Evolutionary conservation across 2,113 vertebrate species (phyloP), one percentile per base, ranked within the genome.

Genomic region (Dromiciops gliroides): DNA sequence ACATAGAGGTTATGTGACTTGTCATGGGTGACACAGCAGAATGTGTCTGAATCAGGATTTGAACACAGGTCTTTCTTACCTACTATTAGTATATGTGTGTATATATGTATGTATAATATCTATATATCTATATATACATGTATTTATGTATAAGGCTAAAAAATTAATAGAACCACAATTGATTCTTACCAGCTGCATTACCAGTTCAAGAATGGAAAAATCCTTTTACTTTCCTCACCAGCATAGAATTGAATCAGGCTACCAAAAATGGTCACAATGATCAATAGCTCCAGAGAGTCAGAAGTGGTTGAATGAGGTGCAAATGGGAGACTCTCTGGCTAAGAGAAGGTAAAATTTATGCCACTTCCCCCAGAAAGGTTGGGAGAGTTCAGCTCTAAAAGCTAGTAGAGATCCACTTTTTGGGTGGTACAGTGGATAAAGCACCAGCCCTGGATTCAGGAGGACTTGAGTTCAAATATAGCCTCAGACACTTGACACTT

Each of bases 361-460:
- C 19, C 26, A 44, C 37, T n/a, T 96, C 94, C 89, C 95, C 93
- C 12, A 93, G 67, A 89, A 92, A 56, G 51, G 22, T 0, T 90
- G 75, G 37, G 95, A 96, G 94, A 97, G 52, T 47, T 24, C 37
- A 95, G 92, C 89, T 92, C 95, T 93, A 96, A 95, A 97, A 83
- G n/a, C n/a, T 44, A 44, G 16, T 44, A 83, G n/a, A 83, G 16
- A 83, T 44, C n/a, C n/a, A 83, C 37, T 44, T n/a, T n/a, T n/a
- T n/a, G n/a, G n/a, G n/a, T n/a, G n/a, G n/a, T n/a, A n/a, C n/a
- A n/a, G n/a, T n/a, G n/a, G n/a, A n/a, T n/a, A n/a, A n/a, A n/a
- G n/a, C n/a, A n/a, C n/a, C n/a, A n/a, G n/a, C n/a, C n/a, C n/a
- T n/a, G n/a, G n/a, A n/a, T n/a, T n/a, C n/a, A n/a, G n/a, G n/a